Percentiles rank a stretch among this genome's conserved stretches.
Conservation (phyloP, 2,797 vertebrate species). For the Pseudomugil gertrudae region DNA sequence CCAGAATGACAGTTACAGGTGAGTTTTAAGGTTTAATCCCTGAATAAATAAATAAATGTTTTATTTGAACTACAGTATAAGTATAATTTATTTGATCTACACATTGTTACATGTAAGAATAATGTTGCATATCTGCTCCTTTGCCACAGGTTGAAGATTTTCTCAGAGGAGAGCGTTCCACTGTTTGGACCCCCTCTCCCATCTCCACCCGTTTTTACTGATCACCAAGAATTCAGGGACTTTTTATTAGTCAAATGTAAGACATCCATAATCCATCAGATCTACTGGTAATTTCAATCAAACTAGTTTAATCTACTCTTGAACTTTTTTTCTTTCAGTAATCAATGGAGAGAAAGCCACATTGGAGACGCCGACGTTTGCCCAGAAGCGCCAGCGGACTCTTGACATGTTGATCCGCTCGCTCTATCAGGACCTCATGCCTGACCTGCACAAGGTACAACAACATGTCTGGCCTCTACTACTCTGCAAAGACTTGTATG, state of each 20-base stretch:
- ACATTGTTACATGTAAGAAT: not conserved
- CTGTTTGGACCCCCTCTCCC: conserved; percentile 97
- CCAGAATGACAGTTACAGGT: conserved; percentile 97
- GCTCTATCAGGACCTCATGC: conserved; percentile 95
- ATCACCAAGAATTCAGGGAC: conserved; percentile 99
- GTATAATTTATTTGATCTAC: not conserved
- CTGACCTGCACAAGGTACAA: conserved; percentile 94
- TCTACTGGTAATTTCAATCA: too few relatives aligned
- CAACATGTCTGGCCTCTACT: not conserved
- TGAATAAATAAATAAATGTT: not conserved
- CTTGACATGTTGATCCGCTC: conserved; percentile 98
- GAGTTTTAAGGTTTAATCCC: conserved; percentile 40
- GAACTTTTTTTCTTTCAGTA: conserved; percentile 78
- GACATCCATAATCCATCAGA: conserved; percentile 39
- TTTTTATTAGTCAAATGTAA: conserved; percentile 99
- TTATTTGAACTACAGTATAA: not conserved
- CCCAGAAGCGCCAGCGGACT: conserved; percentile 97
- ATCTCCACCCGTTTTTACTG: conserved; percentile 95
- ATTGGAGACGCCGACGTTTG: conserved; percentile 97
- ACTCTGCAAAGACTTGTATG: not conserved
- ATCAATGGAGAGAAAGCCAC: conserved; percentile 99
- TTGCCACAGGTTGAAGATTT: conserved; percentile 93
- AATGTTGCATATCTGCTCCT: conserved; percentile 16
- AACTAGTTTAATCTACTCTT: not conserved
- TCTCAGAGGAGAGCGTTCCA: conserved; percentile 98